These are phyloP conservation scores for Drosophila albomicans DNA, from an alignment of 1,140 invertebrate species.

Conservation along the genomic window DNA sequence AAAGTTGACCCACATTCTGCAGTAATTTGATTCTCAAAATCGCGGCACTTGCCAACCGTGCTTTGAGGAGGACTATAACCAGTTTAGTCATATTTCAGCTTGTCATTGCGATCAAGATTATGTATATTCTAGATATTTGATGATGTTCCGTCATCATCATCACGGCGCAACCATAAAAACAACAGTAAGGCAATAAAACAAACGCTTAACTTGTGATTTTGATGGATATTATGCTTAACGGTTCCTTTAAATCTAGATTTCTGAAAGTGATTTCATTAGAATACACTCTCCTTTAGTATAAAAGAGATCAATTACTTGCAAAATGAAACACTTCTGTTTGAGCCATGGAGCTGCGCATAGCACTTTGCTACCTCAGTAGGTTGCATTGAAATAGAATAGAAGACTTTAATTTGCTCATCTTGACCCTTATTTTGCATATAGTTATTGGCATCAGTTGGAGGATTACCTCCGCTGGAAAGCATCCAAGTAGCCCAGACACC, in stretches of 20 bases:
- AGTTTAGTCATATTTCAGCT: constrained; percentile 14
- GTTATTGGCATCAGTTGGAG: constrained; percentile 17
- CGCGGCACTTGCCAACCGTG: constrained; percentile 5
- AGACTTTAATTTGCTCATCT: background rate
- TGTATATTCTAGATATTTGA: constrained; percentile 9
- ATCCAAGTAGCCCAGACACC: background rate
- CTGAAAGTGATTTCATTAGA: constrained; percentile 20
- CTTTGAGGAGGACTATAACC: constrained; percentile 18
- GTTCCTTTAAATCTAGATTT: constrained; percentile 19
- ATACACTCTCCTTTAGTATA: constrained; percentile 21
- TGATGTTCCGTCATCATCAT: background rate
- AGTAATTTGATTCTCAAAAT: constrained; percentile 10
- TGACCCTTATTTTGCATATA: background rate
- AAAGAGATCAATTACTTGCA: constrained; percentile 39
- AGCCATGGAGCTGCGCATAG: constrained; percentile 22
- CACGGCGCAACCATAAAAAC: constrained; percentile 4
- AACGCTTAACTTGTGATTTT: constrained; percentile 13
- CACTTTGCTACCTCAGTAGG: constrained; percentile 29
- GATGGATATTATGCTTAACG: constrained; percentile 31
- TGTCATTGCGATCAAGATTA: constrained; percentile 19
- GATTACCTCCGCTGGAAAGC: background rate
- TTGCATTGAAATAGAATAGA: background rate
- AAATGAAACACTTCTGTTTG: constrained; percentile 26
- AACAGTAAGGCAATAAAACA: constrained; percentile 45
- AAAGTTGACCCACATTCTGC: constrained; percentile 13